Base-by-base conservation (phyloP, 2,797 vertebrate genomes). In the Pygocentrus nattereri region DNA sequence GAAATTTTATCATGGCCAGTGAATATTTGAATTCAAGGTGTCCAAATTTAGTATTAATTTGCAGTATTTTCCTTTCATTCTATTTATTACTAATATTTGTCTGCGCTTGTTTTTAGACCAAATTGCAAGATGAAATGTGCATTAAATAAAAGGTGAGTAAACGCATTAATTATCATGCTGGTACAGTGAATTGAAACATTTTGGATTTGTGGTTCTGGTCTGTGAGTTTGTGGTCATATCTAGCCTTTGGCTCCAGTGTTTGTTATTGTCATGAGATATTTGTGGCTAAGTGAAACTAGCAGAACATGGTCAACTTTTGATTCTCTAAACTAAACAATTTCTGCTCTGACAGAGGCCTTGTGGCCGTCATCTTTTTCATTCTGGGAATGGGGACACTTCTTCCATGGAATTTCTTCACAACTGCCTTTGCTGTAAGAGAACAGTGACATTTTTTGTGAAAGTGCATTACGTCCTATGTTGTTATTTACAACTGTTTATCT, bases 341-440 rank as follows among this genome's bases (percentile, higher is more conserved):
- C 47, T 19, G 67, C 5, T 58, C 19, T 76, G 44, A 81, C 79
- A 86, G 85, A 18, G 58, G 65, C 65, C 65, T 94, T 86, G 84
- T 96, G 85, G 94, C 84, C 25, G 76, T 94, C 71, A 93, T 95
- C 80, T 93, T 95, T 89, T 95, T 96, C 79, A 89, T 95, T 79
- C 89, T 96, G 1, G 96, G 96, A 3, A 87, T 96, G 85, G 96
- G 95, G 77, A 96, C 95, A 0, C 89, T 97, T 27, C 91, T 97
- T 10, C 96, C 96, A 1, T 96, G 96, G 96, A 97, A 96, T 89
- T 96, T 97, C 91, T 96, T 97, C 90, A 96, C 96, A 88, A 96
- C 95, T 0, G 95, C 96, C 0, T 95, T 95, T 27, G 89, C 89
- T 90, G 96, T 96, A 87, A 89, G 76, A 83, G 0, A 74, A 50